Conservation (phyloP, 2,797 vertebrate genomes). For the Pangasius larnaudii region DNA sequence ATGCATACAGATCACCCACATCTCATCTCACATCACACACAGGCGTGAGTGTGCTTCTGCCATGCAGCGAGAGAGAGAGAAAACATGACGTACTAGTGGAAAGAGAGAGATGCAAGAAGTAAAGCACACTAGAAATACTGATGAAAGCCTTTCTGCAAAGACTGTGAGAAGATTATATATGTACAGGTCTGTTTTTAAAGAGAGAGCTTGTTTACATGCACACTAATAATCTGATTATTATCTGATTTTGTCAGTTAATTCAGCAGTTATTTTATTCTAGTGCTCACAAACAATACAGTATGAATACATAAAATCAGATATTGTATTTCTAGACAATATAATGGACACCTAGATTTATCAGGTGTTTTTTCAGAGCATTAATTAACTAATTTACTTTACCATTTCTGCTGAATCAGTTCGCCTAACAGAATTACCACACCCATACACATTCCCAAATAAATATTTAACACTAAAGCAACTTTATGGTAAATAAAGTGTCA, state of each 20-base stretch:
- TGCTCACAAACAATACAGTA: background rate
- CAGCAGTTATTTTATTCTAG: background rate
- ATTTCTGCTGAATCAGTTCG: background rate
- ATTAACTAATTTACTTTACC: background rate
- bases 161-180: background rate
- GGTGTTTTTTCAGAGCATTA: background rate
- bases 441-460: background rate
- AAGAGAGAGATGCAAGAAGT: background rate
- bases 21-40: background rate
- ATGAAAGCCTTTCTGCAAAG: background rate
- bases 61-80: background rate
- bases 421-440: background rate
- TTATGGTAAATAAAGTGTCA: background rate
- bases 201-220: background rate
- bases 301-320: background rate
- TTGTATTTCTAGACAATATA: background rate
- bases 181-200: background rate
- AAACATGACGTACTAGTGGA: background rate
- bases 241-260: background rate
- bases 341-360: background rate
- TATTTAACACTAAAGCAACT: background rate
- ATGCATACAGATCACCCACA: slow-evolving; percentile 50
- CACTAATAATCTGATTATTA: background rate
- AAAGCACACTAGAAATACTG: background rate
- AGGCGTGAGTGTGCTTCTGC: slow-evolving; percentile 8